Evolutionary conservation across 64 coral and sea anemone species (phyloP).

Genomic region (Montipora sp.): DNA sequence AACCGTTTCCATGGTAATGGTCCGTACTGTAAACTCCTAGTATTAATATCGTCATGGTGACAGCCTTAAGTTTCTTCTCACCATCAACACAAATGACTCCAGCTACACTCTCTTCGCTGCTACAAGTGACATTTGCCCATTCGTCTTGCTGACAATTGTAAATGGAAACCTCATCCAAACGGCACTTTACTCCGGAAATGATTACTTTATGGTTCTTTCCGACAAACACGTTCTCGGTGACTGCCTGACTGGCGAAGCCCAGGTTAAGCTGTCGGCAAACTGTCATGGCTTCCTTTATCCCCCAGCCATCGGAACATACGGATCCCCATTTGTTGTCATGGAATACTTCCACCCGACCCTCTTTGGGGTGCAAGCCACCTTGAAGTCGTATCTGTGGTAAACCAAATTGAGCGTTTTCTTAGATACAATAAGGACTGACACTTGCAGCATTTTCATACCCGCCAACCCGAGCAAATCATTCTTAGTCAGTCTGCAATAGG

Average conservation of each 20-base stretch:
- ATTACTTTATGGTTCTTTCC: not conserved
- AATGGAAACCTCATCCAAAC: conserved; percentile 50
- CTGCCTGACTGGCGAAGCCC: conserved; percentile 50
- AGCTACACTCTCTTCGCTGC: conserved; percentile 29
- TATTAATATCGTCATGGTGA: too few species aligned
- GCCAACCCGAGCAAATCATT: too few species aligned
- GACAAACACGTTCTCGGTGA: conserved; percentile 18
- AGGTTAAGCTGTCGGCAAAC: conserved; percentile 68
- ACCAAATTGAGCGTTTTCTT: not conserved
- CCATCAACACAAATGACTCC: conserved; percentile 80
- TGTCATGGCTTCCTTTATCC: conserved; percentile 71
- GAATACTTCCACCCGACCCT: conserved; percentile 79
- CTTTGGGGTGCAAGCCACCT: conserved; percentile 27
- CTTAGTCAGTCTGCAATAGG: too few species aligned
- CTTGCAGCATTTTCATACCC: not conserved
- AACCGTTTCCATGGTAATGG: too few species aligned
- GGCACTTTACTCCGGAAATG: conserved; percentile 75
- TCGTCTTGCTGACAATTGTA: conserved; percentile 70
- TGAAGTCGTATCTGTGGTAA: conserved; percentile 54
- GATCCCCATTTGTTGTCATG: conserved; percentile 68
- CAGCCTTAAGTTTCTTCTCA: not conserved
- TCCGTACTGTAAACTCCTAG: too few species aligned
- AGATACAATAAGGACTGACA: not conserved
- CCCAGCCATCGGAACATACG: conserved; percentile 82
- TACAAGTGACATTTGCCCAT: conserved; percentile 56